phyloP scores from a whole-genome alignment of 2,113 vertebrate species.

The Henicopernis longicauda region DNA sequence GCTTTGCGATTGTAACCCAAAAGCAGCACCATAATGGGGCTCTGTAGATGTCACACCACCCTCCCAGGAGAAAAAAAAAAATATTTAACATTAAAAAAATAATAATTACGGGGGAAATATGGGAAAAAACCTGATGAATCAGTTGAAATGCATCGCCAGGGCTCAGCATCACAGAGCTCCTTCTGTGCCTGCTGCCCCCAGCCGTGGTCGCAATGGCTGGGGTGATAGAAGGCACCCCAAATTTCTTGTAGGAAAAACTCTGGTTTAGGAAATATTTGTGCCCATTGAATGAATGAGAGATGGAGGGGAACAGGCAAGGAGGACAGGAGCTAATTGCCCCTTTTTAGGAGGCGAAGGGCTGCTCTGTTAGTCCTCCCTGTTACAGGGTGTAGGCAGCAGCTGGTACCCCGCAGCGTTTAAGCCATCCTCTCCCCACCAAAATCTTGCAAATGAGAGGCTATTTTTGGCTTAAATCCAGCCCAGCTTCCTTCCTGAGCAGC shows the following conservation, averaged over 20 bases:
- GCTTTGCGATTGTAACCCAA: neutral
- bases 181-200: neutral
- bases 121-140: neutral
- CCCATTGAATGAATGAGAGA: neutral
- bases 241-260: neutral
- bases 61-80: neutral
- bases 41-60: neutral
- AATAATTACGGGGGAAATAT: fast-evolving
- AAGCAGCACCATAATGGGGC: fast-evolving
- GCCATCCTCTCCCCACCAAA: neutral
- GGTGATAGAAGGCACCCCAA: neutral
- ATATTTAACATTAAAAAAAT: neutral
- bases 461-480: neutral
- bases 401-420: neutral
- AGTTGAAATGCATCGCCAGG: neutral
- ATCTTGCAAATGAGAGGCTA: neutral
- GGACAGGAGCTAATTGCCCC: neutral
- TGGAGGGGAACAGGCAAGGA: neutral
- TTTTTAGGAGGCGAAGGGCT: neutral
- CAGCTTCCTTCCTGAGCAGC: neutral
- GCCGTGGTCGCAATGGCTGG: fast-evolving
- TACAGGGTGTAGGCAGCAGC: neutral
- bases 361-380: neutral
- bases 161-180: neutral
- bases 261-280: neutral